Conservation (phyloP, 2,888 invertebrate genomes). For the Pollenia angustigena region DNA sequence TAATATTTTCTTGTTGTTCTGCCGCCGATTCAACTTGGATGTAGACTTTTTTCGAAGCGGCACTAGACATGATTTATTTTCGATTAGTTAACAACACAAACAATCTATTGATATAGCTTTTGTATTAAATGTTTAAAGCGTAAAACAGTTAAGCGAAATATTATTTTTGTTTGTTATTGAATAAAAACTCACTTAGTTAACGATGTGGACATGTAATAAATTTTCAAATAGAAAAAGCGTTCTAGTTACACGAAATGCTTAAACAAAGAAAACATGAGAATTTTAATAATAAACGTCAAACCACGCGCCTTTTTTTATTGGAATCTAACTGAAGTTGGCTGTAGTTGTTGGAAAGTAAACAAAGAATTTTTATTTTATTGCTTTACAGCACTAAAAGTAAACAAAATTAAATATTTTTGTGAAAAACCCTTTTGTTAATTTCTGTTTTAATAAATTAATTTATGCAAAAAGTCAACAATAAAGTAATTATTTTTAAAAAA, state of each 20-base stretch:
- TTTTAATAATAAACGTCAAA: constrained; percentile 60
- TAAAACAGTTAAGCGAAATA: constrained; percentile 16
- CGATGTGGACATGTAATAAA: constrained; percentile 4
- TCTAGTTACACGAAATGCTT: not conserved
- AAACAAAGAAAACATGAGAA: not conserved
- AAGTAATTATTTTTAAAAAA: too few species aligned
- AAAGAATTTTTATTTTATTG: not conserved
- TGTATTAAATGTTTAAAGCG: not conserved
- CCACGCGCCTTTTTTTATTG: constrained; percentile 56
- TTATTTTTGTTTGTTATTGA: constrained; percentile 19
- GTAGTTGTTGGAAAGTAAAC: constrained; percentile 29
- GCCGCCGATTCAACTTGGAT: constrained; percentile 83
- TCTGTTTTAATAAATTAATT: too few species aligned
- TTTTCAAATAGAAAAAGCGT: constrained; percentile 4
- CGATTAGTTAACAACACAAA: constrained; percentile 54
- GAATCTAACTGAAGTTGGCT: constrained; percentile 51
- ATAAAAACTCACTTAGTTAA: constrained; percentile 52
- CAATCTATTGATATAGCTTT: constrained; percentile 29
- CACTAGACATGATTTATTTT: constrained; percentile 81
- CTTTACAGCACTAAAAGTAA: too few species aligned
- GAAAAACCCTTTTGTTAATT: too few species aligned
- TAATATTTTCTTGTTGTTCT: constrained; percentile 86
- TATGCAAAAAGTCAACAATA: too few species aligned
- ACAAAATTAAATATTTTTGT: too few species aligned
- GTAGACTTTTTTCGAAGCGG: constrained; percentile 82